Evolutionary conservation across 2,113 vertebrate genomes (phyloP).

Genomic region (Prolemur simus): DNA sequence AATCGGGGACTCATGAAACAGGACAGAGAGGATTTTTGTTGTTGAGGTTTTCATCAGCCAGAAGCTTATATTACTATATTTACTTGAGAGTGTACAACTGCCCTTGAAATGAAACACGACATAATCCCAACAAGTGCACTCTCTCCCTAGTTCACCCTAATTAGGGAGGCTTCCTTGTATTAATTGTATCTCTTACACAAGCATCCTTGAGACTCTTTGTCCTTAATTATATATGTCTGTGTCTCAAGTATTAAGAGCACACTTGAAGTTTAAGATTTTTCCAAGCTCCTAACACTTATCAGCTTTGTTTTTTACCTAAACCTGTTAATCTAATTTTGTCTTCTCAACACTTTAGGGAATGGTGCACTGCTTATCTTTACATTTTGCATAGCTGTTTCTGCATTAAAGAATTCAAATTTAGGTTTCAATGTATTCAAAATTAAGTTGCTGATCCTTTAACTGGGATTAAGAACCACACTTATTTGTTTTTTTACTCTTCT

Average conservation of each 20-base stretch:
- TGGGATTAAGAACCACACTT: constrained; percentile 27
- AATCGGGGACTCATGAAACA: neutral
- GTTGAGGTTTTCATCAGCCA: neutral
- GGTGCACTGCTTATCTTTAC: constrained; percentile 7
- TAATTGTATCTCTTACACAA: constrained; percentile 46
- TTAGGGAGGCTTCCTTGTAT: neutral
- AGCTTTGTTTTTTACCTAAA: constrained; percentile 40
- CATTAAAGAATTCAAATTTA: neutral
- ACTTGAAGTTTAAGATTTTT: constrained; percentile 47
- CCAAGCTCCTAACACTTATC: neutral
- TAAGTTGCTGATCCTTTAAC: neutral
- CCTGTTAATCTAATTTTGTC: constrained; percentile 43
- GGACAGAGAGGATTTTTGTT: neutral
- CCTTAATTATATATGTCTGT: constrained; percentile 38
- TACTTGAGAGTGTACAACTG: neutral
- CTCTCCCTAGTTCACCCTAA: neutral
- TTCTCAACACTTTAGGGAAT: constrained; percentile 1
- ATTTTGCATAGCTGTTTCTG: neutral
- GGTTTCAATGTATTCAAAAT: constrained; percentile 8
- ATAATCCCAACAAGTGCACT: neutral
- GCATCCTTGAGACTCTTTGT: constrained; percentile 16
- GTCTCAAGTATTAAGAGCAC: constrained; percentile 25
- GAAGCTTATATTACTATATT: neutral
- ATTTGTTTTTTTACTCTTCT: constrained; percentile 9
- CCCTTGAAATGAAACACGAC: constrained; percentile 21